phyloP scores from a whole-genome alignment of 2,113 vertebrate genomes.

The Campylorhamphus procurvoides region DNA sequence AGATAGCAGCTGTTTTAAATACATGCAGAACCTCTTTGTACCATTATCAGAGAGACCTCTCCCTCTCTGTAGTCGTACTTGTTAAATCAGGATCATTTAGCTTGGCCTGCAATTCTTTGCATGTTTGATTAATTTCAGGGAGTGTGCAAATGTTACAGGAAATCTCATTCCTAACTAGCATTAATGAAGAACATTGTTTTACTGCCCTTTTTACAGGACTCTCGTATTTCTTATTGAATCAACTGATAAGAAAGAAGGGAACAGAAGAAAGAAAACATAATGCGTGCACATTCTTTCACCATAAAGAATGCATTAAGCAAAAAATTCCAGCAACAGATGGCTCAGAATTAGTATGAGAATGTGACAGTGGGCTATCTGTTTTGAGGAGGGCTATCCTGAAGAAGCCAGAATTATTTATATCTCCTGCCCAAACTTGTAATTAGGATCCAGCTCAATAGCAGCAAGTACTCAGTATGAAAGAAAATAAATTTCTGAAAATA shows the following conservation, averaged over 20 bases:
- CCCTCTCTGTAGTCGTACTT: not conserved
- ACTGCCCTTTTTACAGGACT: not conserved
- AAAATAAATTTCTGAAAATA: not conserved
- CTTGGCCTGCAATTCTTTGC: not conserved
- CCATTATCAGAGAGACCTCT: not conserved
- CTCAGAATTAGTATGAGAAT: not conserved
- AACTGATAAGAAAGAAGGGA: not conserved
- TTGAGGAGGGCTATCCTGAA: not conserved
- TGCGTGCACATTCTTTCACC: not conserved
- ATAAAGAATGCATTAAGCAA: not conserved
- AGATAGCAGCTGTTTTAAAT: not conserved
- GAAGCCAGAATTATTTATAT: not conserved
- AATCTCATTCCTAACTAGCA: not conserved
- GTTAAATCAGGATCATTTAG: constrained; percentile 1
- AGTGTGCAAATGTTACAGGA: not conserved
- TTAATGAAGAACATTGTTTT: not conserved
- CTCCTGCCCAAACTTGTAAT: not conserved
- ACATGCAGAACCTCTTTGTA: not conserved
- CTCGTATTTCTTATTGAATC: not conserved
- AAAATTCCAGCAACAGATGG: not conserved
- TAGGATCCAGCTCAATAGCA: constrained; percentile 5
- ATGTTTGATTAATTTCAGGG: not conserved
- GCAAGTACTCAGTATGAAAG: not conserved
- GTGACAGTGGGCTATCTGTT: not conserved
- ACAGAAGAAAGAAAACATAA: not conserved